Percentiles rank a stretch among this genome's conserved stretches.
These are phyloP conservation scores for Ranitomeya variabilis DNA, from an alignment of 2,113 vertebrate genomes.

Conservation along the genomic window DNA sequence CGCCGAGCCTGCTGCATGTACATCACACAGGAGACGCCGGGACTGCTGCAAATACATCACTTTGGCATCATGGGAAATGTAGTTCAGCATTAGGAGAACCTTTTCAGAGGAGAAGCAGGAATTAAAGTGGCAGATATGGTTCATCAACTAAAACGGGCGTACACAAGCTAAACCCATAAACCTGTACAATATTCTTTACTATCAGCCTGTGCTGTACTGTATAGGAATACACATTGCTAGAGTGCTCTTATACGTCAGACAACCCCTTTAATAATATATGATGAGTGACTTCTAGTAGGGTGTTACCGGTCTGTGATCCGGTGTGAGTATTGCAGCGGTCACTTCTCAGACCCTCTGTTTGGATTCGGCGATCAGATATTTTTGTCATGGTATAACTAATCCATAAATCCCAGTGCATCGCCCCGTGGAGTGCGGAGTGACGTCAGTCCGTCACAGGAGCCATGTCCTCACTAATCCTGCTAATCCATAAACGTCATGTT, in stretches of 20 bases:
- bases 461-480: constrained; percentile 12
- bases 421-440: background rate
- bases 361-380: background rate
- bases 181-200: too few relatives aligned
- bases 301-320: background rate
- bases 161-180: too few relatives aligned
- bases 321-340: background rate
- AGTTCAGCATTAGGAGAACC: too few relatives aligned
- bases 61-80: too few relatives aligned
- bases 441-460: background rate
- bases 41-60: too few relatives aligned
- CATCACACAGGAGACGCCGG: too few relatives aligned
- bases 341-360: background rate
- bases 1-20: too few relatives aligned
- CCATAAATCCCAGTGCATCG: background rate
- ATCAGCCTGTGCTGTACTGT: too few relatives aligned
- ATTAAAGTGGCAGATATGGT: too few relatives aligned
- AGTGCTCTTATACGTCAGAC: background rate
- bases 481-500: background rate
- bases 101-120: too few relatives aligned
- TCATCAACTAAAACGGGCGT: too few relatives aligned
- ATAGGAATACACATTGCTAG: too few relatives aligned
- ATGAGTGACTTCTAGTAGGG: background rate
- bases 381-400: background rate
- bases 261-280: background rate